phyloP scores from a whole-genome alignment of 2,113 vertebrate species.

The Rhinolophus sinicus region DNA sequence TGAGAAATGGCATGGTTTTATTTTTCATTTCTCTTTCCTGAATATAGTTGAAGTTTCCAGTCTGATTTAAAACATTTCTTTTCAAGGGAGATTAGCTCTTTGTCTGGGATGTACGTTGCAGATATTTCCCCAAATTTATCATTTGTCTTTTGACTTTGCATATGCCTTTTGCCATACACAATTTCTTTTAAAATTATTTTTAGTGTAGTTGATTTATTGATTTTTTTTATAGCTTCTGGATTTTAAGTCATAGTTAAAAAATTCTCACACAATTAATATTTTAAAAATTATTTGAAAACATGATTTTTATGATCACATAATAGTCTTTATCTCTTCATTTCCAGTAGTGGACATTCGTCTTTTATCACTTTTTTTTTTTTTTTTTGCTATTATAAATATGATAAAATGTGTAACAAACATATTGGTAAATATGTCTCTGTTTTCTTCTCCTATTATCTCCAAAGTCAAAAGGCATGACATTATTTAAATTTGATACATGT shows the following conservation, averaged over 20 bases:
- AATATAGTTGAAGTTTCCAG: not conserved
- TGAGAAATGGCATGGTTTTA: not conserved
- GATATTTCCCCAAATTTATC: not conserved
- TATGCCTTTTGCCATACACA: not conserved
- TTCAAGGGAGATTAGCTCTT: not conserved
- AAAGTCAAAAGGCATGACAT: not conserved
- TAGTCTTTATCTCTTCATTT: not conserved
- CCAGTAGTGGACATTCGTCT: not conserved
- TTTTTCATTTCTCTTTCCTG: not conserved
- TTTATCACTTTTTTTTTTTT: too few relatives aligned
- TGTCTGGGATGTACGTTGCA: not conserved
- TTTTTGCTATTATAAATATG: not conserved
- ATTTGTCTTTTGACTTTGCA: constrained; percentile 1
- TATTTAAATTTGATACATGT: not conserved
- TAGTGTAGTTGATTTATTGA: not conserved
- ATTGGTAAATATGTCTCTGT: not conserved
- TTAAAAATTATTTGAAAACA: not conserved
- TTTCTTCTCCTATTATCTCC: not conserved
- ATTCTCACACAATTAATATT: not conserved
- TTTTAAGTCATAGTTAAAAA: not conserved
- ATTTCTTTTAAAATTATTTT: not conserved
- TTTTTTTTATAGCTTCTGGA: not conserved
- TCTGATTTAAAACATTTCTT: not conserved
- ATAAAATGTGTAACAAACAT: not conserved
- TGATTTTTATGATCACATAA: not conserved